Evolutionary conservation across 2,888 invertebrate species (phyloP), one percentile per base, ranked within the genome.

Genomic region (Eristalis pertinax): DNA sequence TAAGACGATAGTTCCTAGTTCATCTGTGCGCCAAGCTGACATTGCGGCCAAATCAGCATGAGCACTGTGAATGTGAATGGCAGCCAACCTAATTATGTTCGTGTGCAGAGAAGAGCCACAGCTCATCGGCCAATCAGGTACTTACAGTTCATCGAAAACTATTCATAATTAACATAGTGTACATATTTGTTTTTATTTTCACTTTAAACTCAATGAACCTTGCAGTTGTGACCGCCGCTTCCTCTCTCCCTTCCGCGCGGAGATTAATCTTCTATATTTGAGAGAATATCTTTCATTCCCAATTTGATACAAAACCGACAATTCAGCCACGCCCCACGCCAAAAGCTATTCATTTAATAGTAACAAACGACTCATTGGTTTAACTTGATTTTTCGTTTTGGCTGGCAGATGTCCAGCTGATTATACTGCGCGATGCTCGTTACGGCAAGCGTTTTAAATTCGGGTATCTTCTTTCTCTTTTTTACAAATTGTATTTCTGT

Each of bases 381-480:
- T 35, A 41, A 43, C 69, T 78, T 79, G 50, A 67, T 62, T 63
- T 63, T 62, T 67, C 10, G 72, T 84, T 76, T 72, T 7, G 24
- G 50, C 24, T 84, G 80, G 84, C 84, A 80, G 56, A 58, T 62
- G 70, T 84, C 84, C 84, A 84, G 79, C 70, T 75, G 58, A 15
- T 68, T 67, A 62, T 69, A 78, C 64, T 84, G 78, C 68, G 74
- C 83, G 73, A 74, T 69, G 69, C 41, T 84, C 38, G 70, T 75
- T 75, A 84, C 76, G 75, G 67, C 70, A 63, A 75, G 65, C 50
- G 19, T 29, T 68, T 74, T 56, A 41, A 62, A 75, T 72, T 63
- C 67, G 67, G 80, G 8, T 29, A 38, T 43, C 41, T 75, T 72
- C 15, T 35, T 35, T 75, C 58, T 65, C 38, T 65, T 62, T 11